Evolutionary conservation across 1,140 invertebrate species (phyloP), one percentile per base, ranked within the genome.

Genomic region (Euborellia annulipes): DNA sequence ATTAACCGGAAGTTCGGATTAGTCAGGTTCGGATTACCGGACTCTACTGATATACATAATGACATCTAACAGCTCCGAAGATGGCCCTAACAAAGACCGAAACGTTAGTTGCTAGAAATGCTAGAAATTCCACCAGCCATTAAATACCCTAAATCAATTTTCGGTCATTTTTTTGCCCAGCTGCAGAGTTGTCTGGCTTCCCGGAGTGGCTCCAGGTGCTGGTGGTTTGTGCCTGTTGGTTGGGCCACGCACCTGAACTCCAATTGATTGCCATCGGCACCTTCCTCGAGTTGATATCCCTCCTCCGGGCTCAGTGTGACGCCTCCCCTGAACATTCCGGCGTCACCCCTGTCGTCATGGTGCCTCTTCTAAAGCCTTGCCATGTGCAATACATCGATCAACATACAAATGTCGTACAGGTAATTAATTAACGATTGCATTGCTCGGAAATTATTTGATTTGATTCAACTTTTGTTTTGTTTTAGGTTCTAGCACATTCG

Each of bases 171-270:
- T n/a, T n/a, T n/a, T n/a, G n/a, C n/a, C n/a, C n/a, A n/a, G 11
- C 11, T 27, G 11, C 23, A 27, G 23, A 36, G 7, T 11, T 36
- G 11, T 17, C 36, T 14, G 54, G 65, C n/a, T 55, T 85, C n/a
- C 82, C 83, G 0, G 66, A 70, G n/a, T 87, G 84, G 84, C 59
- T 87, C 9, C 75, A 80, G 53, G 72, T 78, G 37, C 57, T 88
- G 1, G 65, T 82, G 2, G 72, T 79, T 1, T 79, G 75, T 52
- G 69, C 73, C 2, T 84, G 79, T 53, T 79, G 73, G 64, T 59
- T 80, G 0, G 65, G 66, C 11, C 68, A 68, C 45, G 70, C 62
- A 43, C 66, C 60, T 20, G 55, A 56, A 11, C 58, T 85, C 1
- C 79, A 85, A 52, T 64, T 82, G 17, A 69, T 74, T 0, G 75